Conservation (phyloP, 64 coral and sea anemone genomes). For the Hydrozoanthus tunicans region DNA sequence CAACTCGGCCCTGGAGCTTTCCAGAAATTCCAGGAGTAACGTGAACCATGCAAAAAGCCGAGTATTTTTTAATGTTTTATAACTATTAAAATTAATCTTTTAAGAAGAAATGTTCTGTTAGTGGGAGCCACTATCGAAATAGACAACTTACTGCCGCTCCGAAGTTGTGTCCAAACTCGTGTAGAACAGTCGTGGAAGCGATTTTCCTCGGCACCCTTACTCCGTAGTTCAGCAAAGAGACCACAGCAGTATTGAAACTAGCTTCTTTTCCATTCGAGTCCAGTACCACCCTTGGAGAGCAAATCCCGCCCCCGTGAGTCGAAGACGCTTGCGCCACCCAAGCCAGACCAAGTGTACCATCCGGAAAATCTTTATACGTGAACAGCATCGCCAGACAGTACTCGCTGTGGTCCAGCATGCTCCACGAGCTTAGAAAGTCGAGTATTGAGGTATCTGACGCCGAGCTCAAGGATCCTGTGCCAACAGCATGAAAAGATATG, state of each 20-base stretch:
- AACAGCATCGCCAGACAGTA: constrained; percentile 87
- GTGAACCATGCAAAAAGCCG: no score
- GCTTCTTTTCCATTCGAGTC: constrained; percentile 3
- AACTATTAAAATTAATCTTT: no score
- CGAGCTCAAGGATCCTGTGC: constrained; percentile 53
- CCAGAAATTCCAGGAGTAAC: no score
- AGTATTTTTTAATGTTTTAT: no score
- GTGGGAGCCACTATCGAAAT: no score
- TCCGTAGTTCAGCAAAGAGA: constrained; percentile 69
- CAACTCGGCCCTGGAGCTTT: no score
- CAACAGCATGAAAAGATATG: neutral
- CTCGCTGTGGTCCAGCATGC: constrained; percentile 65
- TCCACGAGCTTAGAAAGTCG: constrained; percentile 79
- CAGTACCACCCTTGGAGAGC: constrained; percentile 45
- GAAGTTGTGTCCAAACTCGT: constrained; percentile 93
- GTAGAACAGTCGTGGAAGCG: constrained; percentile 66
- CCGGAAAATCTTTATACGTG: constrained; percentile 77
- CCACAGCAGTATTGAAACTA: constrained; percentile 75
- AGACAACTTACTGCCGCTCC: constrained; percentile 68
- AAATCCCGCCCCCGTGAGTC: constrained; percentile 64
- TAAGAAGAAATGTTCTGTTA: no score
- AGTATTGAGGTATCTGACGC: constrained; percentile 37
- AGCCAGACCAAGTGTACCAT: constrained; percentile 79
- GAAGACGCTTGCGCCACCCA: constrained; percentile 58
- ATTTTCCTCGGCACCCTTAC: constrained; percentile 53